A percentile compares a stretch with the other conserved stretches of the same genome.
phyloP scores from a whole-genome alignment of 2,888 invertebrate genomes.

The Chaetogeoica ovagalla region DNA sequence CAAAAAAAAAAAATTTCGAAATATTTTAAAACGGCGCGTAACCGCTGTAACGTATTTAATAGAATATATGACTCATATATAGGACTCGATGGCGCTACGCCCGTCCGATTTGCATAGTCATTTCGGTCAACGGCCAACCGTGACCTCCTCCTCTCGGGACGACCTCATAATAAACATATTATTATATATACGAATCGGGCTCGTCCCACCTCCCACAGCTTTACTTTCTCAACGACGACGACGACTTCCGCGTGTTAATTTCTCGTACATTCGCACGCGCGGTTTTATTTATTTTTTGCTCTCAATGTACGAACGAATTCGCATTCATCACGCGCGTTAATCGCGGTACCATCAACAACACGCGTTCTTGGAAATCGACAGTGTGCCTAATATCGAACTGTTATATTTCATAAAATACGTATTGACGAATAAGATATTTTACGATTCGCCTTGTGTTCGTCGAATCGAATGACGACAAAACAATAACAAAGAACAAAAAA shows the following conservation, averaged over 20 bases:
- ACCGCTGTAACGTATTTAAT: no score
- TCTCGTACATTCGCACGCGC: not conserved
- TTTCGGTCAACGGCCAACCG: slow-evolving; percentile 53
- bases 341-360: not conserved
- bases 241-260: slow-evolving; percentile 3
- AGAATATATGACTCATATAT: slow-evolving; percentile 4
- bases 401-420: not conserved
- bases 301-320: not conserved
- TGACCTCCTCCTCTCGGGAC: slow-evolving; percentile 42
- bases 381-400: not conserved
- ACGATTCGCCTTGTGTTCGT: no score
- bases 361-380: not conserved
- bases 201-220: slow-evolving; percentile 16
- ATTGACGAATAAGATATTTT: not conserved
- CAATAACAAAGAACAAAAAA: no score
- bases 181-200: not conserved
- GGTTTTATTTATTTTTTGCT: not conserved
- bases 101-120: slow-evolving; percentile 49
- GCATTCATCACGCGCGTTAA: not conserved
- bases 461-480: no score
- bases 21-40: slow-evolving; percentile 9
- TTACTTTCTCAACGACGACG: slow-evolving; percentile 32
- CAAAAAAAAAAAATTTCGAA: no score
- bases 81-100: slow-evolving; percentile 42
- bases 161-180: slow-evolving; percentile 40